phyloP scores from a whole-genome alignment of 2,888 invertebrate genomes.

The Phasia obesa region DNA sequence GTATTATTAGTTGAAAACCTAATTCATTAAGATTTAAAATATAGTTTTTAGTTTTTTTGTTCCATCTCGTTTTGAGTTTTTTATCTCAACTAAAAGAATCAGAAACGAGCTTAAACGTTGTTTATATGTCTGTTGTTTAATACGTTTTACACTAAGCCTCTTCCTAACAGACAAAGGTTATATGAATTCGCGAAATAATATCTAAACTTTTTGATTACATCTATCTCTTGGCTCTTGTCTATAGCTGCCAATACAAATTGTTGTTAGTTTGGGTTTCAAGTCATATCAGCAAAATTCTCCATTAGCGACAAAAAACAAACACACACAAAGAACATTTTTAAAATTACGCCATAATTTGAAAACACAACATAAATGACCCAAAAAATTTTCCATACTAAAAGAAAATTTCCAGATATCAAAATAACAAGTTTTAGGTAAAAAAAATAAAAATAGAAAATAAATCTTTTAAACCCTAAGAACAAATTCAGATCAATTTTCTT shows the following conservation, averaged over 20 bases:
- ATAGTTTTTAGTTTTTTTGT: too few species aligned
- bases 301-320: background rate
- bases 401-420: background rate
- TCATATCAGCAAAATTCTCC: background rate
- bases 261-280: background rate
- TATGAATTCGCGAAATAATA: background rate
- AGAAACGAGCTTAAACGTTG: background rate
- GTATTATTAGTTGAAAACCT: too few species aligned
- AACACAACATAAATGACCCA: conserved; percentile 28
- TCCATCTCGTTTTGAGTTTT: too few species aligned
- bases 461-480: conserved; percentile 48
- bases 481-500: conserved; percentile 21
- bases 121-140: background rate
- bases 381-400: conserved; percentile 21
- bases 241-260: background rate
- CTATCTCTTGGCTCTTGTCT: background rate
- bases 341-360: conserved; percentile 42
- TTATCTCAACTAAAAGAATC: too few species aligned
- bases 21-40: too few species aligned
- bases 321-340: background rate
- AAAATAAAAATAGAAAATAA: conserved; percentile 29
- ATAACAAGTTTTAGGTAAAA: background rate
- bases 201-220: conserved; percentile 1
- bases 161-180: background rate
- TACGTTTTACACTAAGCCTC: background rate